Base-by-base conservation (phyloP, 2,888 invertebrate species). In the Ariolimax columbianus region DNA sequence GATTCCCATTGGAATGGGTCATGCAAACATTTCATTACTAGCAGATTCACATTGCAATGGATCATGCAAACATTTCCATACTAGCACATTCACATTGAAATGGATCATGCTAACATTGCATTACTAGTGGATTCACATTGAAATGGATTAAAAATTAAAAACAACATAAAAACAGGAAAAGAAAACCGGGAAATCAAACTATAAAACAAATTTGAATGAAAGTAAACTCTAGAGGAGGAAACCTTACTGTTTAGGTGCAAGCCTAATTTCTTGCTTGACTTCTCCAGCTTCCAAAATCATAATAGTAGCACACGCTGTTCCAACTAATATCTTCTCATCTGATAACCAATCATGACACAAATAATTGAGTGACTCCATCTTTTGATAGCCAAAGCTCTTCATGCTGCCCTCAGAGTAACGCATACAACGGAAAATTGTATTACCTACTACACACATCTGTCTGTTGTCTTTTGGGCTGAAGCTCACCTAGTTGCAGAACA, bases 211-310 rank as follows among this genome's bases (percentile, higher is more conserved):
- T 11, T 6, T n/a, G n/a, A 63, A 63, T 11, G n/a, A 63, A 63
- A 23, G 59, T 11, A 63, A 63, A 63, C n/a, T n/a, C 7, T 26
- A 23, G 30, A 30, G 33, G 33, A 51, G 30, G 23, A 75, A 30
- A 1, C 30, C 75, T 75, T 30, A 75, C 75, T 33, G 0, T 51
- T 30, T 1, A 9, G 38, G 19, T 14, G 89, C 88, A 70, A 93
- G 86, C 73, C 91, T 92, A 88, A 93, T 92, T 87, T 94, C 94
- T 89, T 92, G 90, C 86, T 93, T 96, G 78, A 97, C 94, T 89
- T 98, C 98, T 0, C 97, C 97, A 89, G 97, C 97, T 93, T 98
- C 98, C 83, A 98, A 95, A 85, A 97, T 95, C 91, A 97, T 95
- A 66, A 98, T 95, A 88, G 96, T 95, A 43, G 97, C 97, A 86